phyloP scores from a whole-genome alignment of 2,888 invertebrate genomes.

The Dicyrtomina minuta region DNA sequence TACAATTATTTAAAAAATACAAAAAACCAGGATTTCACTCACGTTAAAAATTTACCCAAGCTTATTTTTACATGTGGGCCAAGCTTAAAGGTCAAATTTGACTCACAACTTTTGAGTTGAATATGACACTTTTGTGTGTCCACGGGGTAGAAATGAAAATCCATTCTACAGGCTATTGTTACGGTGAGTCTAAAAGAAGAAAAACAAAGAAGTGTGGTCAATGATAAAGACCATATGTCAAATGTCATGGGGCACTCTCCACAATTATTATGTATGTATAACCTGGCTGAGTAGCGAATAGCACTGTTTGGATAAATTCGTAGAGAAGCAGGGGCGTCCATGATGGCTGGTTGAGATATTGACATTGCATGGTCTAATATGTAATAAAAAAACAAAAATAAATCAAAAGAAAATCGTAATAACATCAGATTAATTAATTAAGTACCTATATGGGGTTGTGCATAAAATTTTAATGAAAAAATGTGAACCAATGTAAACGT shows the following conservation, averaged over 20 bases:
- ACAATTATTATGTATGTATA: background rate
- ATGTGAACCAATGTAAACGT: background rate
- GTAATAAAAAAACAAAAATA: no score
- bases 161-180: constrained; percentile 1
- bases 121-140: constrained; percentile 8
- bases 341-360: background rate
- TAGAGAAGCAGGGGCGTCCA: background rate
- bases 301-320: background rate
- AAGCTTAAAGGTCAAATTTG: background rate
- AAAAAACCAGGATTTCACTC: background rate
- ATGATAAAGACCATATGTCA: no score
- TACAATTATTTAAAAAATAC: background rate
- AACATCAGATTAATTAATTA: background rate
- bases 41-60: background rate
- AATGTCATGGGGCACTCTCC: no score
- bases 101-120: background rate
- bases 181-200: background rate
- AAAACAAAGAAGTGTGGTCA: no score
- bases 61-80: background rate
- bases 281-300: constrained; percentile 10
- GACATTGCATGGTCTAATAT: constrained; percentile 1
- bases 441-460: no score
- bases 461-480: no score
- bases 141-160: constrained; percentile 14
- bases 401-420: background rate